A percentile compares a stretch with the other conserved stretches of the same genome.
Conservation (phyloP, 2,797 vertebrate genomes). For the Enteromius treurensis region DNA sequence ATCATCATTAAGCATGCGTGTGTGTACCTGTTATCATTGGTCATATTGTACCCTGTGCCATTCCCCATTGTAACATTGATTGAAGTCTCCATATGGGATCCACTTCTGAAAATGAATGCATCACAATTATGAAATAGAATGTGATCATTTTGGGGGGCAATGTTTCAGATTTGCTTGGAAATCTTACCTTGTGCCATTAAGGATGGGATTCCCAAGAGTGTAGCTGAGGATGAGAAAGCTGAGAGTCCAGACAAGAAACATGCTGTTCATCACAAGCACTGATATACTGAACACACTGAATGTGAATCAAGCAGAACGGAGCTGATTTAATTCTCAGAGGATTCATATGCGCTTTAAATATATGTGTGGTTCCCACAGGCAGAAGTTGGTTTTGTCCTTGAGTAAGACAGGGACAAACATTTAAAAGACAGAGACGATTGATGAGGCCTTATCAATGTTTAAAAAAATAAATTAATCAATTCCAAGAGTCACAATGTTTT, state of each 20-base stretch:
- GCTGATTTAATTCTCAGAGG: neutral
- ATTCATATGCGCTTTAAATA: neutral
- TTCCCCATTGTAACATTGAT: neutral
- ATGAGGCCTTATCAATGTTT: too few species aligned
- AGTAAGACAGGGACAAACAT: too few species aligned
- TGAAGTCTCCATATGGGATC: neutral
- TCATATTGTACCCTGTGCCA: neutral
- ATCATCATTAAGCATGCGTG: neutral
- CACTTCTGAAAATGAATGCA: neutral
- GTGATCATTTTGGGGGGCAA: neutral
- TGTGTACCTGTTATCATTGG: neutral
- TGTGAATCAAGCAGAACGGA: neutral
- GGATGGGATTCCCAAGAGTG: slow-evolving; percentile 14
- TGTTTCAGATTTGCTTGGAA: neutral
- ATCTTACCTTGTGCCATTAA: neutral
- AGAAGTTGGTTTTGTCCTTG: too few species aligned
- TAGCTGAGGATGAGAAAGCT: slow-evolving; percentile 13
- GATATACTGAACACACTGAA: neutral
- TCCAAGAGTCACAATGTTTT: too few species aligned
- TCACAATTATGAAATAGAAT: neutral
- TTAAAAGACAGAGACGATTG: too few species aligned
- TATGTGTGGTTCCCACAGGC: too few species aligned
- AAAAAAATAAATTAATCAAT: too few species aligned
- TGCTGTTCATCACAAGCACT: neutral
- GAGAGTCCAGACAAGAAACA: slow-evolving; percentile 40